phyloP scores from a whole-genome alignment of 1,140 invertebrate genomes.

The Ectropis grisescens region DNA sequence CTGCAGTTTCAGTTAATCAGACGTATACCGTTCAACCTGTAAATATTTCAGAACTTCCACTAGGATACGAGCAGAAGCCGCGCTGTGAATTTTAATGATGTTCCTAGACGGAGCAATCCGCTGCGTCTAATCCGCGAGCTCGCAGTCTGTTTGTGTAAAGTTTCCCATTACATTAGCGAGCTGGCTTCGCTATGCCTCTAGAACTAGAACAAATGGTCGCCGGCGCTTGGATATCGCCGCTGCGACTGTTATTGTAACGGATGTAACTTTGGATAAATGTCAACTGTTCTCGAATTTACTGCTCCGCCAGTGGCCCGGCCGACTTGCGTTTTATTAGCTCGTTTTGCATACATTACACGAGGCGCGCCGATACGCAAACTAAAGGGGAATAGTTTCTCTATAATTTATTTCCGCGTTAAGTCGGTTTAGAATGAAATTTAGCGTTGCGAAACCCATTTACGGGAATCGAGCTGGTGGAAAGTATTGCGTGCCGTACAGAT shows the following conservation, averaged over 20 bases:
- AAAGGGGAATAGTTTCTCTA: slow-evolving; percentile 16
- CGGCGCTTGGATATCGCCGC: slow-evolving; percentile 44
- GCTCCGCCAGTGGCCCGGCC: slow-evolving; percentile 21
- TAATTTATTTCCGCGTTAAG: slow-evolving; percentile 10
- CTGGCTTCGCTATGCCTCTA: slow-evolving; percentile 17
- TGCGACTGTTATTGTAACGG: slow-evolving; percentile 55
- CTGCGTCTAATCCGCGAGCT: slow-evolving; percentile 28
- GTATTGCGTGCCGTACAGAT: too few species aligned
- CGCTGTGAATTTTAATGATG: slow-evolving; percentile 35
- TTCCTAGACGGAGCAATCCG: slow-evolving; percentile 11
- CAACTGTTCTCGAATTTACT: slow-evolving; percentile 51
- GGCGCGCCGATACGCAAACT: slow-evolving; percentile 20
- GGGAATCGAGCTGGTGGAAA: too few species aligned
- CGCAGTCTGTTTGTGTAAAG: slow-evolving; percentile 35
- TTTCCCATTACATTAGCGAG: slow-evolving; percentile 43
- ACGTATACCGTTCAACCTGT: background rate
- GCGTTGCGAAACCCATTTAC: too few species aligned
- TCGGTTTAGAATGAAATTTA: too few species aligned
- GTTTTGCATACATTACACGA: slow-evolving; percentile 44
- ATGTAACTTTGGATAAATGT: slow-evolving; percentile 62
- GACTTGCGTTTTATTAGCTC: slow-evolving; percentile 48
- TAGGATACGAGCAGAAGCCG: slow-evolving; percentile 11
- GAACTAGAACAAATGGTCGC: slow-evolving; percentile 48
- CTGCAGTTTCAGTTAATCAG: too few species aligned
- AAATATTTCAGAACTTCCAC: slow-evolving; percentile 19